Percentiles rank a stretch among this genome's conserved stretches.
phyloP scores from a whole-genome alignment of 2,888 invertebrate species.

The Sialis fuliginosa region DNA sequence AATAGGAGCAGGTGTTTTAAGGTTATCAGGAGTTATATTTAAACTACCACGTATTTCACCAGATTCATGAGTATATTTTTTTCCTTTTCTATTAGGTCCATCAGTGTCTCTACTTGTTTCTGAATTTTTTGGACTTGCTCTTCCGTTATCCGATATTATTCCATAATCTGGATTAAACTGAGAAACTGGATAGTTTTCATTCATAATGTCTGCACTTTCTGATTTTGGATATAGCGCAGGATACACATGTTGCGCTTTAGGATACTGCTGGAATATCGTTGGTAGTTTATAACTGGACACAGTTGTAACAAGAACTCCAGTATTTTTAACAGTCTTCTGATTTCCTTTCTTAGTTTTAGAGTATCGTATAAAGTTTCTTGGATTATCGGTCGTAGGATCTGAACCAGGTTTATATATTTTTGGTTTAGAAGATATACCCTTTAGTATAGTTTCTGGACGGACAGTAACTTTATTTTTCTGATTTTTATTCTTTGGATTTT shows the following conservation, averaged over 20 bases:
- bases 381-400: conserved; percentile 7
- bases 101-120: conserved; percentile 27
- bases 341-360: conserved; percentile 6
- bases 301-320: conserved; percentile 4
- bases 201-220: conserved; percentile 25
- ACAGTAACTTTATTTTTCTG: conserved; percentile 32
- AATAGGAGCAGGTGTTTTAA: not conserved
- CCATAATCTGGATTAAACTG: conserved; percentile 14
- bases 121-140: conserved; percentile 24
- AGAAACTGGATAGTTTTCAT: conserved; percentile 11
- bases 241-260: conserved; percentile 60
- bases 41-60: not conserved
- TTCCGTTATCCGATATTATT: conserved; percentile 14
- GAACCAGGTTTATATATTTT: conserved; percentile 18
- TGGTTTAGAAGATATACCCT: conserved; percentile 27
- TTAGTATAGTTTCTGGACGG: conserved; percentile 34
- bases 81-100: conserved; percentile 21
- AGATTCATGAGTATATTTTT: conserved; percentile 15
- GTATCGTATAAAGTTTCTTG: conserved; percentile 5
- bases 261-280: conserved; percentile 52
- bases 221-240: conserved; percentile 40
- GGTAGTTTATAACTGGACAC: conserved; percentile 28
- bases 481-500: conserved; percentile 37
- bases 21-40: not conserved
- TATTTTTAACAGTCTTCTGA: conserved; percentile 10